These are phyloP conservation scores for Odobenus rosmarus DNA, from an alignment of 2,113 vertebrate species.

Conservation along the genomic window DNA sequence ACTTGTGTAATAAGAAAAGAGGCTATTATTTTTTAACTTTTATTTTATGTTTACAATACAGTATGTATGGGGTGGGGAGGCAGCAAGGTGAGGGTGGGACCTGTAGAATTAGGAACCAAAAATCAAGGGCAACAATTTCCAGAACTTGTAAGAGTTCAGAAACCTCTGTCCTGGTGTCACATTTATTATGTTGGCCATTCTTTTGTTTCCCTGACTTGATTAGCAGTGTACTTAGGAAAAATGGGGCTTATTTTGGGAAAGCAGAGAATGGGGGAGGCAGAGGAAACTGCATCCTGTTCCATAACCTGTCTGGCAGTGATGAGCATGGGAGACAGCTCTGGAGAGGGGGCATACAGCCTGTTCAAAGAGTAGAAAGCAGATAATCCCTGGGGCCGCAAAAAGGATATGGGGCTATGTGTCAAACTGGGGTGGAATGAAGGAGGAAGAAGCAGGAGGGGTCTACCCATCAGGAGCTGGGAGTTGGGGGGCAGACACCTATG, in stretches of 20 bases:
- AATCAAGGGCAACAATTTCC: background rate
- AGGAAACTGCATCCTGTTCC: background rate
- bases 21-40: background rate
- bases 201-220: background rate
- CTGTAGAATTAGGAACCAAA: background rate
- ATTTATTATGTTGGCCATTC: slow-evolving; percentile 12
- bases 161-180: background rate
- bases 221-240: background rate
- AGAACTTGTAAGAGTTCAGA: background rate
- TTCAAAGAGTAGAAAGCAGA: background rate
- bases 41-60: background rate
- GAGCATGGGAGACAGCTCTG: background rate
- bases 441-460: background rate
- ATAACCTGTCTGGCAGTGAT: background rate
- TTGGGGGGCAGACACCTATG: background rate
- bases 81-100: background rate
- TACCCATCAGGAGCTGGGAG: background rate
- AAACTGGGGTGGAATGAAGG: background rate
- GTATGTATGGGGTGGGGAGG: background rate
- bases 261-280: background rate
- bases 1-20: slow-evolving; percentile 18
- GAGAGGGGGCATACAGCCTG: background rate
- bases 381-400: no score
- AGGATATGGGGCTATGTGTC: background rate
- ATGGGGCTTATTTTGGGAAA: background rate